Evolutionary conservation across 2,888 invertebrate species (phyloP).

Genomic region (Cancer borealis): DNA sequence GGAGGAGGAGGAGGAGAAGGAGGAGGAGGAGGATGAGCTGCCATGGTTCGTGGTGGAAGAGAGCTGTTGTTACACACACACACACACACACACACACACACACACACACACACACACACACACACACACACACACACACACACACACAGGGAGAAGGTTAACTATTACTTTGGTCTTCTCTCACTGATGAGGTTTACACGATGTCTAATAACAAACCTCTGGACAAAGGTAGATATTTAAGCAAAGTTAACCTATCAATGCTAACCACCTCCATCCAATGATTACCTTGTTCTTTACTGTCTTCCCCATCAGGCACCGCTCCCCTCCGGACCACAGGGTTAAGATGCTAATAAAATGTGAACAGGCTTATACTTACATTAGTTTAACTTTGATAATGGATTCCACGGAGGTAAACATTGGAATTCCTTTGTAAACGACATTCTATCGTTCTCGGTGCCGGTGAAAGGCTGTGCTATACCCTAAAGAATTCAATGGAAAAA

Average conservation of each 20-base stretch:
- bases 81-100: constrained; percentile 31
- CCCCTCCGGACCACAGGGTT: not conserved
- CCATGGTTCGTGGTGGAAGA: not conserved
- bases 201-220: not conserved
- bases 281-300: constrained; percentile 1
- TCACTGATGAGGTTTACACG: not conserved
- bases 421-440: not conserved
- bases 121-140: constrained; percentile 40
- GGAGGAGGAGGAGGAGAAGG: not conserved
- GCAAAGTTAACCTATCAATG: not conserved
- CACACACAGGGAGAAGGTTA: not conserved
- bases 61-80: not conserved
- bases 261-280: not conserved
- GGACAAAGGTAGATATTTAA: not conserved
- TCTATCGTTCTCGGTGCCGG: not conserved
- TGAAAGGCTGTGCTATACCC: not conserved
- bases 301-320: not conserved
- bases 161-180: not conserved
- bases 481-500: not conserved
- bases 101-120: constrained; percentile 37
- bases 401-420: not conserved
- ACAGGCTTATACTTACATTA: not conserved
- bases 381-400: not conserved
- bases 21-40: not conserved
- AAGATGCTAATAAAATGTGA: not conserved